These are phyloP conservation scores for Graphium colonna DNA, from an alignment of 2,888 invertebrate species.

Conservation along the genomic window DNA sequence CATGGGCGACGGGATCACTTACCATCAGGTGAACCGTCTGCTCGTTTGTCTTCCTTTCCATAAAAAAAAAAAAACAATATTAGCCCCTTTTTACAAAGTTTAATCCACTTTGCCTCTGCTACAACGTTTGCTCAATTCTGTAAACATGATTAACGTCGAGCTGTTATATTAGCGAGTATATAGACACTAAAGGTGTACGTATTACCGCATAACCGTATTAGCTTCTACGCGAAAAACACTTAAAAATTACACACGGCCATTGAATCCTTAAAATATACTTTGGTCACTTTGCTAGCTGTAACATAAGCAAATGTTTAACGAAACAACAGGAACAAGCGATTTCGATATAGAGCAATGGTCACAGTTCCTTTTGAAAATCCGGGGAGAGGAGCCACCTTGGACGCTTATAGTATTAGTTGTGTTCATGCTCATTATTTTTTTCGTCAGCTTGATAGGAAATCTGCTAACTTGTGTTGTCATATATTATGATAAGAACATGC, in stretches of 20 bases:
- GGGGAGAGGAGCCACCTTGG: slow-evolving; percentile 35
- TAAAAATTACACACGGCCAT: not conserved
- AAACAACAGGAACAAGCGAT: slow-evolving; percentile 59
- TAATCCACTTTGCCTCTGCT: slow-evolving; percentile 16
- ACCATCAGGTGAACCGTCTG: too few species aligned
- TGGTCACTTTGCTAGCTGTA: not conserved
- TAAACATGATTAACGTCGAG: slow-evolving; percentile 17
- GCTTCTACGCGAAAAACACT: slow-evolving; percentile 16
- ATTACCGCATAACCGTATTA: slow-evolving; percentile 13
- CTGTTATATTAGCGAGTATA: slow-evolving; percentile 10
- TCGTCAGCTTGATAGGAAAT: slow-evolving; percentile 51
- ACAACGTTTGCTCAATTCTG: slow-evolving; percentile 8
- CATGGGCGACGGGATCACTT: too few species aligned
- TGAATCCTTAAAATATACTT: not conserved
- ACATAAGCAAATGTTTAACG: slow-evolving; percentile 24
- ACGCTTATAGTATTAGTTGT: slow-evolving; percentile 30
- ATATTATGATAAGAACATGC: slow-evolving; percentile 59
- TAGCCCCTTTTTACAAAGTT: slow-evolving; percentile 5
- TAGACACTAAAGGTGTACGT: slow-evolving; percentile 5
- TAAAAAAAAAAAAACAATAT: not conserved
- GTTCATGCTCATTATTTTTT: slow-evolving; percentile 39
- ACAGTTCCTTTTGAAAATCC: slow-evolving; percentile 34
- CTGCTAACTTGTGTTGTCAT: slow-evolving; percentile 64
- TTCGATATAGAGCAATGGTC: slow-evolving; percentile 61
- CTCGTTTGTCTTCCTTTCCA: too few species aligned